Base-by-base conservation (phyloP, 1,140 invertebrate genomes). In the Scaptomyza pallida region DNA sequence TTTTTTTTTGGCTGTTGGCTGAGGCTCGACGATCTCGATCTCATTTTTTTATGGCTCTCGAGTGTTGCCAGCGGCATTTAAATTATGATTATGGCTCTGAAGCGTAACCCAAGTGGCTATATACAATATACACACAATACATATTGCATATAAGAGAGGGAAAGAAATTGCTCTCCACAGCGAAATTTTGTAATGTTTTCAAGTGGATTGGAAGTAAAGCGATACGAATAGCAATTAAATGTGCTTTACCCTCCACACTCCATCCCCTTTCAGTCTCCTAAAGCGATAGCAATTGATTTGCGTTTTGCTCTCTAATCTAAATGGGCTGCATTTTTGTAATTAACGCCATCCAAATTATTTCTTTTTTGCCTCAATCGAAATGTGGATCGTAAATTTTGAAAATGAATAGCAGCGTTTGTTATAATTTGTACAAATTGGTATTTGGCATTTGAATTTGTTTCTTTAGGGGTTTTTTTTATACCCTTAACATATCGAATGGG, bases 71-170 rank as follows among this genome's bases (percentile, higher is more conserved):
- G 62, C 55, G 55, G 64, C 64, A 61, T 68, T 68, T 72, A 68
- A 72, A 68, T 72, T 72, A 72, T 69, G 70, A 72, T 72, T 72
- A 72, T 72, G 64, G 56, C 63, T 72, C 19, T 61, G 55, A 50
- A 64, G 68, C 57, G 67, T 70, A 70, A 62, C 50, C 67, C 67
- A 57, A 71, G 60, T 57, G 68, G 60, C 68, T 43, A 50, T 48
- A 52, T 54, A 37, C 55, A 10, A 30, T 5, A 10, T 52, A 21
- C 19, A 21, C 4, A 21, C 4, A 21, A n/a, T n/a, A n/a, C n/a
- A 23, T 23, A 23, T 23, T 26, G 1, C 23, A 26, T 26, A 26
- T 26, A 26, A 6, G 8, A 1, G 8, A 30, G 26, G 26, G 26
- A 8, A 30, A 30, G 8, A 30, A 9, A 30, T n/a, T 30, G 30